A percentile compares a stretch with the other conserved stretches of the same genome.
Conservation (phyloP, 2,113 vertebrate species). For the Ariopsis seemanni region DNA sequence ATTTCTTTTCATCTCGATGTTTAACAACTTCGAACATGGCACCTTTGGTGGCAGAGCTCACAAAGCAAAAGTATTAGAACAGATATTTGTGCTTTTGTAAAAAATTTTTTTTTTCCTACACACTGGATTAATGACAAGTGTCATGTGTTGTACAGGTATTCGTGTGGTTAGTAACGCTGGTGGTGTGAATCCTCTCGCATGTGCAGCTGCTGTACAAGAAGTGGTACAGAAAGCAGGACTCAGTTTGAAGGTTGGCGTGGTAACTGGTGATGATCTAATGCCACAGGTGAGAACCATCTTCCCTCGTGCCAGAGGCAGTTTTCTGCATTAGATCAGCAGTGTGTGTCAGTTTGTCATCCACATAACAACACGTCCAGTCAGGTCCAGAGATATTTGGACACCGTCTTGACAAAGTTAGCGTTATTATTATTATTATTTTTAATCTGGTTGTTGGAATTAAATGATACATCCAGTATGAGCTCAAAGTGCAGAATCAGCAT, state of each 20-base stretch:
- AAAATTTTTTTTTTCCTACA: neutral
- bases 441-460: neutral
- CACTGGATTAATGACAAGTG: neutral
- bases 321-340: neutral
- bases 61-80: no score
- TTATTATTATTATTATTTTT: neutral
- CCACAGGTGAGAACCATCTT: conserved; percentile 67
- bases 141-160: conserved; percentile 69
- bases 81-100: neutral
- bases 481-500: neutral
- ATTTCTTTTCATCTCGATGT: no score
- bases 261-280: conserved; percentile 86
- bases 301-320: neutral
- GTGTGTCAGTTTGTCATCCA: neutral
- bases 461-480: neutral
- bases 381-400: neutral
- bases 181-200: conserved; percentile 81
- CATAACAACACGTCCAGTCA: neutral
- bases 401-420: neutral
- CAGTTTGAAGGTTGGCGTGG: conserved; percentile 82
- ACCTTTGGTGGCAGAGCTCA: neutral
- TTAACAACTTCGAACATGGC: no score
- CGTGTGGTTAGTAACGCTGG: conserved; percentile 84
- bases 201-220: conserved; percentile 77
- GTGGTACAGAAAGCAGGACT: conserved; percentile 77